Percentiles rank a stretch among this genome's conserved stretches.
Conservation (phyloP, 2,113 vertebrate genomes). For the Misgurnus anguillicaudatus region DNA sequence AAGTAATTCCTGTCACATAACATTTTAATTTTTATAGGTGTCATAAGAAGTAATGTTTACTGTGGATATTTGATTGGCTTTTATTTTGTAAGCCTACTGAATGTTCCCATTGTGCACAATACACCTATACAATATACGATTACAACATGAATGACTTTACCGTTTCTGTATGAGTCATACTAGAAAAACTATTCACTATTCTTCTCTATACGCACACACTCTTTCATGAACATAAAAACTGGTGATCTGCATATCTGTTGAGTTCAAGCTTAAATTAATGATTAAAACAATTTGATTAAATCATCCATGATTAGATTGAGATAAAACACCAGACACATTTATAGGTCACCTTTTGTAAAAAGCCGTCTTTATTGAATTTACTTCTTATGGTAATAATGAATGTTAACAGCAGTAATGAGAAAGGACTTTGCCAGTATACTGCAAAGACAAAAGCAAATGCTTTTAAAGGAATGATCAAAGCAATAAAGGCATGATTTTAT, state of each 20-base stretch:
- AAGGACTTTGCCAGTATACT: not conserved
- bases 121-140: not conserved
- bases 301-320: slow-evolving; percentile 1
- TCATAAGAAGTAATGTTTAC: too few relatives aligned
- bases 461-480: slow-evolving; percentile 17
- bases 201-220: not conserved
- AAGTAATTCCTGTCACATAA: too few relatives aligned
- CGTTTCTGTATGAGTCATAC: too few relatives aligned
- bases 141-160: not conserved
- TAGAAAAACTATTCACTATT: too few relatives aligned
- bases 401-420: not conserved
- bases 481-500: not conserved
- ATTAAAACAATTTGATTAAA: not conserved
- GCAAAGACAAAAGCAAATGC: not conserved
- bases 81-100: too few relatives aligned
- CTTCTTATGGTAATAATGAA: slow-evolving; percentile 47
- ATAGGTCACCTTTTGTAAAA: not conserved
- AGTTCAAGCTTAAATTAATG: not conserved
- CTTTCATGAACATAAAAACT: not conserved
- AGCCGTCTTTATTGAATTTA: slow-evolving; percentile 42
- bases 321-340: not conserved
- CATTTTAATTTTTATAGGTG: too few relatives aligned
- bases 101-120: not conserved
- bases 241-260: not conserved
- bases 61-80: not conserved